These are phyloP conservation scores for Drosophila sordidula DNA, from an alignment of 2,888 invertebrate genomes.

Conservation along the genomic window DNA sequence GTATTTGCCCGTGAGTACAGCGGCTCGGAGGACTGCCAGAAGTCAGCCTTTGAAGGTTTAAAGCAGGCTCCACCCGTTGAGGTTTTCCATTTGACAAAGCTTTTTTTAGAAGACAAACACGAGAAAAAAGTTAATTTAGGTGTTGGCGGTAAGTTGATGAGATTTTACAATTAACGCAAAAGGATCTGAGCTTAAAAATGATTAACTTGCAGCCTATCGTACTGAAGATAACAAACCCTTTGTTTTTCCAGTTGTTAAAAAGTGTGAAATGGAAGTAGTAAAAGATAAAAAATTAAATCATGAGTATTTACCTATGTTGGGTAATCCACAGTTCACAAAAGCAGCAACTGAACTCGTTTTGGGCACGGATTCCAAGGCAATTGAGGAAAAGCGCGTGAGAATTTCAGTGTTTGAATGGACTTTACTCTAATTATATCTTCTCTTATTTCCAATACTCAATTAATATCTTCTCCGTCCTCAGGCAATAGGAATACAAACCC, in stretches of 20 bases:
- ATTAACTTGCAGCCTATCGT: constrained; percentile 29
- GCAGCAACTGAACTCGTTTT: constrained; percentile 27
- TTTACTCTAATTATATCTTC: too few species aligned
- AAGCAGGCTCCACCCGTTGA: constrained; percentile 24
- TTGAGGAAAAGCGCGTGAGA: constrained; percentile 32
- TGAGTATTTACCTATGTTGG: constrained; percentile 39
- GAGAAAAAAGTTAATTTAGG: constrained; percentile 38
- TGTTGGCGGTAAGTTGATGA: constrained; percentile 28
- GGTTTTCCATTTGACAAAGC: constrained; percentile 14
- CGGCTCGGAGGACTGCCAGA: background rate
- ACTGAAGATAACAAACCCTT: constrained; percentile 24
- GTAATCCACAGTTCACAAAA: constrained; percentile 23
- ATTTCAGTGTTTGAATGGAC: too few species aligned
- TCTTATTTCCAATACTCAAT: too few species aligned
- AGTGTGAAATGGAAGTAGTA: constrained; percentile 22
- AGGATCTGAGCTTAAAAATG: background rate
- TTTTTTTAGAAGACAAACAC: constrained; percentile 13
- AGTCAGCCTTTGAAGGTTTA: constrained; percentile 5
- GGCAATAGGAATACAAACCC: constrained; percentile 94
- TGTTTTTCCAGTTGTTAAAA: constrained; percentile 29
- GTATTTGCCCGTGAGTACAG: background rate
- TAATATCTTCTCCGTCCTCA: constrained; percentile 74
- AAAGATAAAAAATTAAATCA: constrained; percentile 20
- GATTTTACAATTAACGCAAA: background rate
- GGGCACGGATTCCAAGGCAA: constrained; percentile 17